Base-by-base conservation (phyloP, 2,888 invertebrate species). In the Hirtodrosophila trivittata region DNA sequence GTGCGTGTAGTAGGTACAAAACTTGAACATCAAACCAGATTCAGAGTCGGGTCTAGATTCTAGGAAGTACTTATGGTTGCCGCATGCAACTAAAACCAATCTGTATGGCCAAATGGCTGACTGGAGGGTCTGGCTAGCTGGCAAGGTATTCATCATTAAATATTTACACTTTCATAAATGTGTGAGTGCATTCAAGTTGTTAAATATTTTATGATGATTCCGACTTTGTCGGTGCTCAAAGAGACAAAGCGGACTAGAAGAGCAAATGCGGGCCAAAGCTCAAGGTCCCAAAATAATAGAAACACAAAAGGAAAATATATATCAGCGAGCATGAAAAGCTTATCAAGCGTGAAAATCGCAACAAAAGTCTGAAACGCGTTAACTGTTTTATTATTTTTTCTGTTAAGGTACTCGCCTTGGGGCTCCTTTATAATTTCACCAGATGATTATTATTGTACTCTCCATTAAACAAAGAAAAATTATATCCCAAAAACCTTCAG, bases 141-240 rank as follows among this genome's bases (percentile, higher is more conserved):
- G 7, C 7, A 58, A 54, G 55, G 73, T 58, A 83, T 66, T 62
- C 70, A 59, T 80, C 81, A 84, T 84, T 86, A 84, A 84, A 84
- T 81, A 84, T 84, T 84, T 81, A 83, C 77, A 83, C 84, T 83
- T 83, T 83, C 84, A 83, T 83, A 84, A 83, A 83, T 83, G 86
- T 81, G 86, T 81, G 76, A 83, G 86, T 81, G 83, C 86, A 78
- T 86, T 73, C 80, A 70, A 64, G 71, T 54, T 69, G 71, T 66
- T 86, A 80, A 83, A 83, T 83, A 76, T 83, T 83, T 83, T 60
- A 83, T 67, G 70, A 64, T 70, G 63, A 64, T 63, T 56, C 70
- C 38, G 71, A 71, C 77, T 71, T 70, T 66, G 73, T 75, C 68
- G 75, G 62, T 58, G 50, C 47, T 56, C 73, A 59, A 65, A 65